Evolutionary conservation across 2,888 invertebrate genomes (phyloP), one percentile per base, ranked within the genome.

Genomic region (Xanthia icteritia): DNA sequence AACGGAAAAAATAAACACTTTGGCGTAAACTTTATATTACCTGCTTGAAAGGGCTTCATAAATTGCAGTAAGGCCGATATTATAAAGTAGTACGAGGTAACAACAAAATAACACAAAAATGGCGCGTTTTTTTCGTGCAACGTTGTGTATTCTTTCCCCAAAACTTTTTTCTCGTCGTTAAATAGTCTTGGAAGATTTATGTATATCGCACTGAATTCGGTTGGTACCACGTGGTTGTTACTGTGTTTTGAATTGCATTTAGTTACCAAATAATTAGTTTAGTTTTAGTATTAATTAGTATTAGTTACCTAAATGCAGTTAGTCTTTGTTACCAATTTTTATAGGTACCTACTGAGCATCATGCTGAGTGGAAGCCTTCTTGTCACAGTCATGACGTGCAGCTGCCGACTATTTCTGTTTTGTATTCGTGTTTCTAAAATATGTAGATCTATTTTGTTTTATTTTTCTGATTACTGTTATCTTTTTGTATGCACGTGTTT

Each of bases 1-100:
- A 77, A 54, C 66, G 72, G 63, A 77, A 70, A 84, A 75, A 75
- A 81, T 72, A 66, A 77, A 13, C 63, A 74, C 48, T 74, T 76
- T 36, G 17, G 9, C 45, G 27, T 63, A 66, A 72, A 73, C 60
- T 73, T 80, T 39, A 71, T 71, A 58, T 61, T 54, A 51, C 45
- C 63, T 31, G 56, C 58, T 66, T 72, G 9, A 63, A 79, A 56
- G 11, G n/a, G 17, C 17, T 67, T 71, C 5, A 61, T 27, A 65
- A 36, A 60, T 60, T 27, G 27, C 51, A 70, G 11, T 36, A 9
- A 64, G 0, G 15, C 5, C 4, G 13, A 56, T 31, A 15, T n/a
- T 61, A 20, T 45, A 45, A 63, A 5, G 9, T 20, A 17, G 1
- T 39, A 48, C 23, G 9, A 20, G 27, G 27, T 1, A 17, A 39